A percentile compares a stretch with the other conserved stretches of the same genome.
phyloP scores from a whole-genome alignment of 1,140 invertebrate genomes.

The Papilio dardanus region DNA sequence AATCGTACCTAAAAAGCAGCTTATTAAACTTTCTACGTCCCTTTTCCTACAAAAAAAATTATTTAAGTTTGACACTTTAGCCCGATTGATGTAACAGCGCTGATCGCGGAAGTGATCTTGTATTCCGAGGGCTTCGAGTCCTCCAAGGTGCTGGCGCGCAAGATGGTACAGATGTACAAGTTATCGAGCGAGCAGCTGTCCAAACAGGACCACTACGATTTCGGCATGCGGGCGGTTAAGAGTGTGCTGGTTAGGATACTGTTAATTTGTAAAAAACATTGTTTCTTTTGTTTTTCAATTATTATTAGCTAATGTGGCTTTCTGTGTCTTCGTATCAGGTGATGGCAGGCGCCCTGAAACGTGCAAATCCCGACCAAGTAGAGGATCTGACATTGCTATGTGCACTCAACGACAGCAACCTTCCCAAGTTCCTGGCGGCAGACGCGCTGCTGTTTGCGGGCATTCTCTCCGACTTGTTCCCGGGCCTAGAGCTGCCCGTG shows the following conservation, averaged over 20 bases:
- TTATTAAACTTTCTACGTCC: too few relatives aligned
- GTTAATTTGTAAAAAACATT: neutral
- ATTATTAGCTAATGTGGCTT: too few relatives aligned
- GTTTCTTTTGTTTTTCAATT: too few relatives aligned
- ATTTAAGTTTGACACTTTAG: too few relatives aligned
- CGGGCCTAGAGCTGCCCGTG: constrained; percentile 89
- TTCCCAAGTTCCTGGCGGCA: constrained; percentile 95
- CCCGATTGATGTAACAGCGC: too few relatives aligned
- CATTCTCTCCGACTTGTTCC: constrained; percentile 95
- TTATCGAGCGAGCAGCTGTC: constrained; percentile 96
- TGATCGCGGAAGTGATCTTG: constrained; percentile 95
- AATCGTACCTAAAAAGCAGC: too few relatives aligned
- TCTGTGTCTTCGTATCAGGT: constrained; percentile 84
- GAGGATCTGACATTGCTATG: constrained; percentile 91
- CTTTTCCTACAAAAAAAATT: too few relatives aligned
- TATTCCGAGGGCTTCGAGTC: constrained; percentile 96
- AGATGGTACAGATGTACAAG: constrained; percentile 97
- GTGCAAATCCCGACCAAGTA: constrained; percentile 91
- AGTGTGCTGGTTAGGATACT: constrained; percentile 82
- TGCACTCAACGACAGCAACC: constrained; percentile 94
- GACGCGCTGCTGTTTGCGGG: constrained; percentile 93
- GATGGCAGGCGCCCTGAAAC: constrained; percentile 94
- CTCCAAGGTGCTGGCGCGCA: constrained; percentile 91
- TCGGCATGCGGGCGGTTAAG: constrained; percentile 92
- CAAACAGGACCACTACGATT: constrained; percentile 97